Evolutionary conservation across 2,888 invertebrate genomes (phyloP).

Genomic region (Baronia brevicornis): DNA sequence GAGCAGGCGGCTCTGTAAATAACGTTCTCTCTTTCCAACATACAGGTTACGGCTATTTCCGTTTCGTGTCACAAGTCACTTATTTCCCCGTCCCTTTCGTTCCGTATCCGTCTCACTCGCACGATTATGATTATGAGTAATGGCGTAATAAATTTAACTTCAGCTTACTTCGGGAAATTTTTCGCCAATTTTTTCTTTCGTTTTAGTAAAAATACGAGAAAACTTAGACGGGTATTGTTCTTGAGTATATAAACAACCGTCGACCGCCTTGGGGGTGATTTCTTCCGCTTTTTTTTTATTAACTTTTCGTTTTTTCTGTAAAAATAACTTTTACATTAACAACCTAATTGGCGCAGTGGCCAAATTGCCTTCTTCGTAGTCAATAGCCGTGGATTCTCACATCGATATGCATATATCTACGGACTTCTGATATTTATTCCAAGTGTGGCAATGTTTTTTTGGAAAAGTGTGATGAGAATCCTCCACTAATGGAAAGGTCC

Average conservation of each 20-base stretch:
- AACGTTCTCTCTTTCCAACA: constrained; percentile 39
- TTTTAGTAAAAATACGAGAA: constrained; percentile 27
- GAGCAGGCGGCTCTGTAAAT: constrained; percentile 58
- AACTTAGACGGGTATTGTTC: constrained; percentile 23
- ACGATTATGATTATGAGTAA: constrained; percentile 54
- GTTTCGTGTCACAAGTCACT: constrained; percentile 21
- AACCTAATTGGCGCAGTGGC: no score
- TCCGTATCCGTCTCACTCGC: constrained; percentile 26
- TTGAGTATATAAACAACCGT: constrained; percentile 22
- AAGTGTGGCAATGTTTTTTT: no score
- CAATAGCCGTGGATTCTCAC: no score
- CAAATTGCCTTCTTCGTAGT: no score
- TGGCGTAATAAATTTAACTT: constrained; percentile 37
- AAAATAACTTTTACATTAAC: no score
- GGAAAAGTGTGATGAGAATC: no score
- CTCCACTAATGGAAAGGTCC: no score
- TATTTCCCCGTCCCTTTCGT: constrained; percentile 26
- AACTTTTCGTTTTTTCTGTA: no score
- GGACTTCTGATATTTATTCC: no score
- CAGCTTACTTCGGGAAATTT: constrained; percentile 28
- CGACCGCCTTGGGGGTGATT: constrained; percentile 22
- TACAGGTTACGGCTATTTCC: constrained; percentile 22
- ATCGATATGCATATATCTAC: no score
- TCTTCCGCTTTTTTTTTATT: no score
- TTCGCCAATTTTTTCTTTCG: constrained; percentile 20